Evolutionary conservation across 1,140 invertebrate species (phyloP).

Genomic region (Homarus americanus): DNA sequence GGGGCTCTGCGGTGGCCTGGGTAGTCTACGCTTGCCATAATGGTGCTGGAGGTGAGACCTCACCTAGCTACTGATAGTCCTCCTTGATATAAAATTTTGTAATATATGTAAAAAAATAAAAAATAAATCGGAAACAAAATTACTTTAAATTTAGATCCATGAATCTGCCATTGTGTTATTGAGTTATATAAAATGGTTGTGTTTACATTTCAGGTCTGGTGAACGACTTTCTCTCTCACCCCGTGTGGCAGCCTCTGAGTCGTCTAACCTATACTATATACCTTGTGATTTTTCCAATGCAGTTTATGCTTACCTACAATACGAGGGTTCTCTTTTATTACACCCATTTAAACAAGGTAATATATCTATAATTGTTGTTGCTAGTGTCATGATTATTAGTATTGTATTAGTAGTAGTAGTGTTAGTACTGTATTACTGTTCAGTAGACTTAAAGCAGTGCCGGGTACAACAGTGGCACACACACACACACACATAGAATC

Average conservation of each 20-base stretch:
- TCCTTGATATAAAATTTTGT: neutral
- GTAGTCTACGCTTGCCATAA: slow-evolving; percentile 49
- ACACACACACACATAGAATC: too few species aligned
- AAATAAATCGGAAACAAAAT: neutral
- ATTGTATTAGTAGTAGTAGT: too few species aligned
- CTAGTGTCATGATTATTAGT: too few species aligned
- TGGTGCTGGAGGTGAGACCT: slow-evolving; percentile 46
- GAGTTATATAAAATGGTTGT: neutral
- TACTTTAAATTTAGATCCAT: too few species aligned
- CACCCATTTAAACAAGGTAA: slow-evolving; percentile 15
- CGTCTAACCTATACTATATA: slow-evolving; percentile 94
- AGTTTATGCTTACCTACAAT: neutral
- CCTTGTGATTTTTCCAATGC: slow-evolving; percentile 84
- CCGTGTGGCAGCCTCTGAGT: slow-evolving; percentile 89
- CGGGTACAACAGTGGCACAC: too few species aligned
- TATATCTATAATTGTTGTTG: neutral
- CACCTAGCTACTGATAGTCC: neutral
- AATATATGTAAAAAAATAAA: neutral
- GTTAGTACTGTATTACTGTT: too few species aligned
- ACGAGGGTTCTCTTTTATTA: neutral
- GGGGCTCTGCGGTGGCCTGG: slow-evolving; percentile 45
- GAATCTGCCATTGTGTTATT: neutral
- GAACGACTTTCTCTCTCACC: slow-evolving; percentile 87
- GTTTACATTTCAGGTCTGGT: slow-evolving; percentile 78
- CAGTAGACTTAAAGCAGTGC: too few species aligned